Percentiles rank a stretch among this genome's conserved stretches.
Evolutionary conservation across 2,888 invertebrate species (phyloP).

Genomic region (Busseola fusca): DNA sequence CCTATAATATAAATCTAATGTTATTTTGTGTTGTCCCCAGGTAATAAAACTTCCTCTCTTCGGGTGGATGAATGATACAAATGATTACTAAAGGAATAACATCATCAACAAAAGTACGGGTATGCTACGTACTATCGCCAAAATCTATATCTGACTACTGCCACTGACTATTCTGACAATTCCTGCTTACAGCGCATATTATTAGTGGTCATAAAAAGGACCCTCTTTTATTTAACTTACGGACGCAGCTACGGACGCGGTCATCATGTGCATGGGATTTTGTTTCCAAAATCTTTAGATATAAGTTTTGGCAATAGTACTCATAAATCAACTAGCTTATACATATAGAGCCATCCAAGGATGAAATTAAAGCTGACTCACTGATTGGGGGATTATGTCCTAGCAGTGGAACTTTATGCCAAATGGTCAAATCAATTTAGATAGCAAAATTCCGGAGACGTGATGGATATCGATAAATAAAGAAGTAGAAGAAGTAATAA

Average conservation of each 20-base stretch:
- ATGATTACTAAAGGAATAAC: background rate
- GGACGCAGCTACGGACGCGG: too few relatives aligned
- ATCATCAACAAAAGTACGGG: background rate
- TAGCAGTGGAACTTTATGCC: background rate
- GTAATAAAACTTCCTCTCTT: constrained; percentile 20
- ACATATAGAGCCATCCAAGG: background rate
- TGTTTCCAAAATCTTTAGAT: too few relatives aligned
- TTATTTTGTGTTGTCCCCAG: constrained; percentile 38
- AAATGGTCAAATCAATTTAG: background rate
- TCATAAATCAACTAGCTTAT: background rate
- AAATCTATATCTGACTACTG: too few relatives aligned
- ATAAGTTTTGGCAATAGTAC: too few relatives aligned
- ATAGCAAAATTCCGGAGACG: background rate
- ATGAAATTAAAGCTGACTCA: background rate
- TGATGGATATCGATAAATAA: background rate
- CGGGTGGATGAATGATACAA: background rate
- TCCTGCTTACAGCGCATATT: too few relatives aligned
- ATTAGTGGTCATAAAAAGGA: too few relatives aligned
- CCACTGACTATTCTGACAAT: too few relatives aligned
- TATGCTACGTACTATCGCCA: background rate
- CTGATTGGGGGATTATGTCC: background rate
- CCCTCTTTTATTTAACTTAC: too few relatives aligned
- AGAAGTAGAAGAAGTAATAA: too few relatives aligned
- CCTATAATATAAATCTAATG: constrained; percentile 3
- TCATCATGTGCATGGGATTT: too few relatives aligned